Percentiles rank a stretch among this genome's conserved stretches.
phyloP scores from a whole-genome alignment of 2,797 vertebrate genomes.

The Eurystomus glaucurus region DNA sequence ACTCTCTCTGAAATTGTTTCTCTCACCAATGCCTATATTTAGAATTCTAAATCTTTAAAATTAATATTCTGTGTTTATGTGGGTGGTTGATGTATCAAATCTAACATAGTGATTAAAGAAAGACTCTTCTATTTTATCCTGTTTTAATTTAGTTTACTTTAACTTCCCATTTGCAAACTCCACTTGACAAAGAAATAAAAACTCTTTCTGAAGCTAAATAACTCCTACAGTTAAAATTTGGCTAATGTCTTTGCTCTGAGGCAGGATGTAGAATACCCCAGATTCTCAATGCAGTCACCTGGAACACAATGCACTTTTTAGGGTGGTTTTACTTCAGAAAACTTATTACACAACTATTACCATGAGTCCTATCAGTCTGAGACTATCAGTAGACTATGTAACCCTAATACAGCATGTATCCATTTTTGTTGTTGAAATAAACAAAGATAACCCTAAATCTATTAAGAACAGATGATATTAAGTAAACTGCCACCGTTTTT shows the following conservation, averaged over 20 bases:
- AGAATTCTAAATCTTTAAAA: not conserved
- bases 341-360: not conserved
- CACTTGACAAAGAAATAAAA: slow-evolving; percentile 11
- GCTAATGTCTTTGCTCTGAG: not conserved
- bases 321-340: not conserved
- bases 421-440: not conserved
- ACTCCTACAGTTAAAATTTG: not conserved
- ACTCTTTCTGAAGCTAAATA: not conserved
- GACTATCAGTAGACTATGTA: not conserved
- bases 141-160: not conserved
- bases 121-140: not conserved
- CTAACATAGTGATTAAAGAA: not conserved
- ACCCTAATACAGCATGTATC: not conserved
- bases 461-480: not conserved
- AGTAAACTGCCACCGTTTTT: not conserved
- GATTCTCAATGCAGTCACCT: not conserved
- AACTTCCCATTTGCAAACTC: not conserved
- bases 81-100: not conserved
- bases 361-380: not conserved
- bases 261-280: not conserved
- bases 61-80: not conserved
- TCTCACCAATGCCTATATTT: not conserved
- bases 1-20: not conserved
- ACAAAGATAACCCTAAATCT: not conserved
- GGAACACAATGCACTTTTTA: not conserved